These are phyloP conservation scores for Theodoxus fluviatilis DNA, from an alignment of 2,888 invertebrate genomes.

Conservation along the genomic window DNA sequence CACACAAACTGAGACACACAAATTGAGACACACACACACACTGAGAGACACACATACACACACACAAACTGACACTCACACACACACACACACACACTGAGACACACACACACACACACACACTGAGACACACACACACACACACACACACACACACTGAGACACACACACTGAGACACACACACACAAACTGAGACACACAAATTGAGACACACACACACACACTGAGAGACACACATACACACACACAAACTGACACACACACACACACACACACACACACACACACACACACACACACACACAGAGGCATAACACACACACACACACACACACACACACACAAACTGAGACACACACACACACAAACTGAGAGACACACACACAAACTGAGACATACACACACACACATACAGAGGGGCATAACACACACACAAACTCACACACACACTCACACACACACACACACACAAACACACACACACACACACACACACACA, in stretches of 20 bases:
- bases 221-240: conserved; percentile 7
- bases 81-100: background rate
- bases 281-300: conserved; percentile 5
- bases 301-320: background rate
- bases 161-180: background rate
- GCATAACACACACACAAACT: no score
- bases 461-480: no score
- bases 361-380: background rate
- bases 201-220: background rate
- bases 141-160: background rate
- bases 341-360: background rate
- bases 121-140: conserved; percentile 18
- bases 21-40: background rate
- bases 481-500: no score
- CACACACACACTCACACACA: no score
- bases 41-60: background rate
- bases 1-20: background rate
- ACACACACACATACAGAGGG: conserved; percentile 15
- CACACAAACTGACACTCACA: background rate
- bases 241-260: background rate
- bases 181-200: background rate
- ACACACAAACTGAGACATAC: conserved; percentile 14
- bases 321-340: conserved; percentile 7
- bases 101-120: conserved; percentile 13
- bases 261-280: background rate